Conservation (phyloP, 53 echinoderm and acorn worm species). For the Mesocentrotus franciscanus region DNA sequence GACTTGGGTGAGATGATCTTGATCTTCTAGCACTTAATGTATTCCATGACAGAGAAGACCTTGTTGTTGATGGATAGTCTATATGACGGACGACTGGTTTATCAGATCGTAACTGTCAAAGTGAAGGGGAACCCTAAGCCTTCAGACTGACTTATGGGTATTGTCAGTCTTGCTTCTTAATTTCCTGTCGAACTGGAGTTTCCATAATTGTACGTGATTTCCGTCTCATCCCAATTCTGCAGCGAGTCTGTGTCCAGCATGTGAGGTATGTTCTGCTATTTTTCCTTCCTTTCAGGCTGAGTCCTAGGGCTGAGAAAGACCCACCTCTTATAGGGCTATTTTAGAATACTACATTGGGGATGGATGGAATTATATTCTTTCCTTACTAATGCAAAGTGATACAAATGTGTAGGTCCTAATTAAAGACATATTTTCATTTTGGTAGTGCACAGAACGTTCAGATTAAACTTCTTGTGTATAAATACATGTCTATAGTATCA, state of each 20-base stretch:
- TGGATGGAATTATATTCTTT: not conserved
- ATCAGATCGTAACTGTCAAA: conserved; percentile 35
- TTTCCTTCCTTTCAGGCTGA: not conserved
- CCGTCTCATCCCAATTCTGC: conserved; percentile 17
- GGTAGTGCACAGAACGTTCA: too few species aligned
- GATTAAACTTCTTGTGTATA: too few species aligned
- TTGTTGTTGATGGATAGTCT: not conserved
- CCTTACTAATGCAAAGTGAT: not conserved
- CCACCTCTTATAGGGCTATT: not conserved
- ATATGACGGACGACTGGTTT: not conserved
- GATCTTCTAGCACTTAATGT: not conserved
- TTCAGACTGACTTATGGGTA: not conserved
- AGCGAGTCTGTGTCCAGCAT: not conserved
- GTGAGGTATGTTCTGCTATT: not conserved
- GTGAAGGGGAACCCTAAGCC: not conserved
- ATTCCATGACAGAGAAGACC: not conserved
- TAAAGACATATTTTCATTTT: too few species aligned
- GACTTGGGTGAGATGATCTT: not conserved
- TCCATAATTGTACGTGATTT: conserved; percentile 16
- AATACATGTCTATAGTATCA: too few species aligned
- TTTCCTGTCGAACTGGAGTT: not conserved
- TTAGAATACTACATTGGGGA: not conserved
- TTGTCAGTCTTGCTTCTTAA: conserved; percentile 21
- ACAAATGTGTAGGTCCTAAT: not conserved
- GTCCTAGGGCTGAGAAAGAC: not conserved